Evolutionary conservation across 2,888 invertebrate genomes (phyloP).

Genomic region (Pristionchus japonicus): DNA sequence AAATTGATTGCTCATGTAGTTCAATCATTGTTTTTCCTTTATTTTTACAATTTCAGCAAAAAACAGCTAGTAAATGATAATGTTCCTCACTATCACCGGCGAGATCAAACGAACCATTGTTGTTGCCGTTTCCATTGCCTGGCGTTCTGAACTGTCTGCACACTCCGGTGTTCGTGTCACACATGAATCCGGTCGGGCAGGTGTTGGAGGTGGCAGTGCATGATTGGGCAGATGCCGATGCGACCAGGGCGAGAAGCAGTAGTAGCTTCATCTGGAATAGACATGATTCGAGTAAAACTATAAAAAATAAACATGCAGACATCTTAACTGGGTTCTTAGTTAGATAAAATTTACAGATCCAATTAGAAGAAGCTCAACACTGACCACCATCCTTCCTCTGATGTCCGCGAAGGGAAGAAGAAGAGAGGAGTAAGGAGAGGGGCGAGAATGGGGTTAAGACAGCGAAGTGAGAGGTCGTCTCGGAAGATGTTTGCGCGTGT

Average conservation of each 20-base stretch:
- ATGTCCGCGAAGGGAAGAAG: background rate
- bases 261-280: background rate
- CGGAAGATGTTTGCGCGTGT: conserved; percentile 7
- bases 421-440: background rate
- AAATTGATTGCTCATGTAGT: background rate
- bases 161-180: conserved; percentile 43
- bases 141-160: conserved; percentile 42
- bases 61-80: no score
- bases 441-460: conserved; percentile 19
- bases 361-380: background rate
- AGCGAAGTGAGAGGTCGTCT: conserved; percentile 25
- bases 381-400: conserved; percentile 2
- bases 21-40: no score
- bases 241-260: background rate
- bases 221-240: background rate
- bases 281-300: no score
- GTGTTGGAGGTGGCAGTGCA: background rate
- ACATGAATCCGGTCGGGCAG: conserved; percentile 35
- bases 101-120: background rate
- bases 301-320: no score
- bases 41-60: no score
- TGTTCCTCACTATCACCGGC: no score
- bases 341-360: no score
- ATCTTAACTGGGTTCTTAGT: no score
- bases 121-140: conserved; percentile 11